phyloP scores from a whole-genome alignment of 2,113 vertebrate species.

The Ceyx margarethae region DNA sequence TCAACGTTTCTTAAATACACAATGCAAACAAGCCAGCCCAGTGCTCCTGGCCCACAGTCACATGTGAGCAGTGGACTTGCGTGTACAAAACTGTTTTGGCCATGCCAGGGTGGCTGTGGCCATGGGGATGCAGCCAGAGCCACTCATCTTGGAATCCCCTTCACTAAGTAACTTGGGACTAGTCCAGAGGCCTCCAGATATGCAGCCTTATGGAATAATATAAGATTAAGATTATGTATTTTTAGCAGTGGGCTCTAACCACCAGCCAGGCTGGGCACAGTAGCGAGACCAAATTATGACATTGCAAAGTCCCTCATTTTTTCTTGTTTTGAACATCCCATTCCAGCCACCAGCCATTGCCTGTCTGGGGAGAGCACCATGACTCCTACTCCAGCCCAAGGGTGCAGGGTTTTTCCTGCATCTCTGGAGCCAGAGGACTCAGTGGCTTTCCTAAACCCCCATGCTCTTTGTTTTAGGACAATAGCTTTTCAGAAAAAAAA shows the following conservation, averaged over 20 bases:
- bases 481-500: neutral
- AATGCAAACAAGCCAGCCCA: neutral
- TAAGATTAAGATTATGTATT: neutral
- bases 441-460: neutral
- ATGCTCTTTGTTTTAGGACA: neutral
- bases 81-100: neutral
- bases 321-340: neutral
- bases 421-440: neutral
- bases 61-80: rapidly evolving
- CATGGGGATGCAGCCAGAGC: neutral
- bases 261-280: neutral
- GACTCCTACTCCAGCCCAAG: neutral
- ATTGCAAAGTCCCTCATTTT: neutral
- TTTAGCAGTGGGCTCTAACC: neutral
- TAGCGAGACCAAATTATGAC: neutral
- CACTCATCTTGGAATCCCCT: neutral
- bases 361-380: neutral
- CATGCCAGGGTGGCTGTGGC: neutral
- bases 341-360: neutral
- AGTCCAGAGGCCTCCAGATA: neutral
- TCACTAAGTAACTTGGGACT: neutral
- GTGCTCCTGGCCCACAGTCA: neutral
- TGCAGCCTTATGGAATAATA: neutral
- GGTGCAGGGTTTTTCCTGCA: neutral
- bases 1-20: neutral